Evolutionary conservation across 2,113 vertebrate species (phyloP).

Genomic region (Amblyornis subalaris): DNA sequence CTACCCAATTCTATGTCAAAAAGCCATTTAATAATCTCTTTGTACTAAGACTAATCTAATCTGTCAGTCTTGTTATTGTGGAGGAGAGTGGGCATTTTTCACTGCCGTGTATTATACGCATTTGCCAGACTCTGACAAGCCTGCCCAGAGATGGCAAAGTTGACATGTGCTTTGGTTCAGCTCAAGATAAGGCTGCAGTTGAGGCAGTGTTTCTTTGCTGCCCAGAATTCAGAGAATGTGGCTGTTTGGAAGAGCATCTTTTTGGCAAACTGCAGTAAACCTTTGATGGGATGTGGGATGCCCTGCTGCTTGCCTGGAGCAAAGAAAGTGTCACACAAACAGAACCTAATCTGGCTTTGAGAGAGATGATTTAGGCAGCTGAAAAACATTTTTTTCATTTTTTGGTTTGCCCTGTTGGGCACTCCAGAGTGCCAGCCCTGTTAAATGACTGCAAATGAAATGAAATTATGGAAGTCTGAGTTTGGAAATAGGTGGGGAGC

Average conservation of each 20-base stretch:
- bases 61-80: neutral
- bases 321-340: neutral
- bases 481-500: neutral
- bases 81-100: neutral
- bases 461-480: neutral
- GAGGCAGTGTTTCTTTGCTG: neutral
- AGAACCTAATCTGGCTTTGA: neutral
- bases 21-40: neutral
- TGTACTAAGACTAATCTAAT: neutral
- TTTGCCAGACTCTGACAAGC: neutral
- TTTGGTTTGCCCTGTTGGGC: neutral
- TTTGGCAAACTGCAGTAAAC: neutral
- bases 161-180: neutral
- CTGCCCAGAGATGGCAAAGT: neutral
- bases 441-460: neutral
- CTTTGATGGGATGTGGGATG: neutral
- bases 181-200: neutral
- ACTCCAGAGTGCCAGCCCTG: neutral
- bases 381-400: neutral
- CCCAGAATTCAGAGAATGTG: neutral
- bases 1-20: neutral
- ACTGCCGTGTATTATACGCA: accelerated
- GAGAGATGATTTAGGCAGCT: neutral
- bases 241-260: neutral
- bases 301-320: neutral